These are phyloP conservation scores for Bufo bufo DNA, from an alignment of 2,113 vertebrate genomes.

Conservation along the genomic window DNA sequence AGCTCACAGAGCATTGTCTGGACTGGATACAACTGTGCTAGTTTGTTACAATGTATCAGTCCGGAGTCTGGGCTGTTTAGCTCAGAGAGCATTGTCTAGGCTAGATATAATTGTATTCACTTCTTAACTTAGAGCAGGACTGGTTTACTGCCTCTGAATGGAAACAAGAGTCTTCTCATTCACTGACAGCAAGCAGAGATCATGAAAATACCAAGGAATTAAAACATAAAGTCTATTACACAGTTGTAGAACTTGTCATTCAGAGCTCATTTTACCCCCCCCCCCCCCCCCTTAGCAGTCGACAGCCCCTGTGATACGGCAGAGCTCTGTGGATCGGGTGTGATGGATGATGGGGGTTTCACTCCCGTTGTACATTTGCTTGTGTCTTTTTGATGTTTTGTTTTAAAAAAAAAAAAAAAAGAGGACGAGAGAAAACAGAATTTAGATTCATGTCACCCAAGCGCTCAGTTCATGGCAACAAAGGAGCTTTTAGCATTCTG, in stretches of 20 bases:
- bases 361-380: not conserved
- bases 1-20: no score
- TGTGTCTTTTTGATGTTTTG: slow-evolving; percentile 13
- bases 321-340: not conserved
- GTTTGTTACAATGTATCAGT: no score
- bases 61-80: no score
- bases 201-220: not conserved
- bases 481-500: slow-evolving; percentile 30
- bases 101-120: no score
- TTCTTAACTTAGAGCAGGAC: no score
- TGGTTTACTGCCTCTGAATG: not conserved
- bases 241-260: no score
- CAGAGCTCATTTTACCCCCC: no score
- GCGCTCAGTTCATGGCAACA: slow-evolving; percentile 20
- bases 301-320: not conserved
- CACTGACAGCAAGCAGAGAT: not conserved
- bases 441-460: slow-evolving; percentile 49
- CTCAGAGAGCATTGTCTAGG: no score
- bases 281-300: not conserved
- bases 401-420: not conserved
- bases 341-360: not conserved
- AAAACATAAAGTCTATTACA: not conserved
- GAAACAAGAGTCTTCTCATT: no score
- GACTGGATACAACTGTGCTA: no score
- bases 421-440: slow-evolving; percentile 5